Evolutionary conservation across 2,888 invertebrate genomes (phyloP).

Genomic region (Pelosia muscerda): DNA sequence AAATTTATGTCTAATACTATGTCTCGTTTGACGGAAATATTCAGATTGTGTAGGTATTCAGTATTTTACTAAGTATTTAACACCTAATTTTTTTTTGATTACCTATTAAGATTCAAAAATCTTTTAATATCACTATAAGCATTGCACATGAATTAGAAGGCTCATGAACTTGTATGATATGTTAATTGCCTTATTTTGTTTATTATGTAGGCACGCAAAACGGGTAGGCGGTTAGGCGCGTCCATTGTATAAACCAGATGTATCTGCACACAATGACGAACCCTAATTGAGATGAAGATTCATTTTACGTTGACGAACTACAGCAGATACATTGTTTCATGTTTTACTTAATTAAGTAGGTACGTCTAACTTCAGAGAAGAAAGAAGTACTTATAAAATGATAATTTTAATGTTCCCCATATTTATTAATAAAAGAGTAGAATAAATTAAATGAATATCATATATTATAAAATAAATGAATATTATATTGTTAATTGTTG

Average conservation of each 20-base stretch:
- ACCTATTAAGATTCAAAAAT: background rate
- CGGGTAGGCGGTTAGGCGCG: constrained; percentile 48
- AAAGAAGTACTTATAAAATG: background rate
- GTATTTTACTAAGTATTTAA: too few relatives aligned
- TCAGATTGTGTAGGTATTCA: too few relatives aligned
- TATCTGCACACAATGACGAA: constrained; percentile 51
- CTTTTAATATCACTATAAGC: background rate
- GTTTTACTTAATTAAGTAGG: constrained; percentile 8
- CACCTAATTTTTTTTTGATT: too few relatives aligned
- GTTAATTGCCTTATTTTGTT: constrained; percentile 35
- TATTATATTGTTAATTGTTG: too few relatives aligned
- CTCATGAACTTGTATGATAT: constrained; percentile 22
- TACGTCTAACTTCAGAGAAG: background rate
- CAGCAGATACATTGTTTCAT: background rate
- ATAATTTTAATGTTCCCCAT: background rate
- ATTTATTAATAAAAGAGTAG: too few relatives aligned
- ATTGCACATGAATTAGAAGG: background rate
- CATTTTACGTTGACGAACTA: constrained; percentile 39
- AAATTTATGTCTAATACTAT: too few relatives aligned
- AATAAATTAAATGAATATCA: too few relatives aligned
- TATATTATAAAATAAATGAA: too few relatives aligned
- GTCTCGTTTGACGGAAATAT: too few relatives aligned
- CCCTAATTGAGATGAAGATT: constrained; percentile 54
- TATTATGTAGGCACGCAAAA: constrained; percentile 42
- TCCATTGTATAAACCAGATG: constrained; percentile 49